Evolutionary conservation across 2,888 invertebrate species (phyloP).

Genomic region (Lepidocyrtoides sp.): DNA sequence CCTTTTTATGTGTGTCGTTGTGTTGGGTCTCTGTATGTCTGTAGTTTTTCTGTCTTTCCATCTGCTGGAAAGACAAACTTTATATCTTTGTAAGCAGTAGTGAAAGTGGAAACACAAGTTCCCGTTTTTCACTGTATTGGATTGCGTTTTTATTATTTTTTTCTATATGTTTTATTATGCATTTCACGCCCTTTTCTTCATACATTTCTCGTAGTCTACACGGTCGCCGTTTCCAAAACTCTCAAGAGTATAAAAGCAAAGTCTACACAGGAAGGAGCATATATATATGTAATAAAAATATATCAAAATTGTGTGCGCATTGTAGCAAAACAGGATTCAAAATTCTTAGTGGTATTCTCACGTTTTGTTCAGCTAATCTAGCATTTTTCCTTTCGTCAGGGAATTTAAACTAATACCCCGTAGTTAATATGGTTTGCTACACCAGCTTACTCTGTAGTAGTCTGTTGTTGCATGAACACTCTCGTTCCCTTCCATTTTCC

Average conservation of each 20-base stretch:
- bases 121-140: conserved; percentile 40
- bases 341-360: conserved; percentile 59
- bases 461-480: too few species aligned
- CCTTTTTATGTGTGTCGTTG: conserved; percentile 50
- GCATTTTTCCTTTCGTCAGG: conserved; percentile 64
- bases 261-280: not conserved
- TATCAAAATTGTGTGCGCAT: not conserved
- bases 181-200: conserved; percentile 69
- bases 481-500: not conserved
- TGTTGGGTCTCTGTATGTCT: not conserved
- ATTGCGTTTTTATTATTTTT: conserved; percentile 56
- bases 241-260: conserved; percentile 42
- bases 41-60: conserved; percentile 6
- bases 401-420: conserved; percentile 51
- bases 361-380: conserved; percentile 68
- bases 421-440: too few species aligned
- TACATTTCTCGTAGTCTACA: conserved; percentile 40
- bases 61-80: not conserved
- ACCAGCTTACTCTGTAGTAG: too few species aligned
- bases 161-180: conserved; percentile 65
- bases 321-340: conserved; percentile 1
- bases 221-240: not conserved
- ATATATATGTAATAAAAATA: not conserved
- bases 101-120: not conserved
- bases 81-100: not conserved